Evolutionary conservation across 2,113 vertebrate species (phyloP).

Genomic region (Oncorhynchus tshawytscha): DNA sequence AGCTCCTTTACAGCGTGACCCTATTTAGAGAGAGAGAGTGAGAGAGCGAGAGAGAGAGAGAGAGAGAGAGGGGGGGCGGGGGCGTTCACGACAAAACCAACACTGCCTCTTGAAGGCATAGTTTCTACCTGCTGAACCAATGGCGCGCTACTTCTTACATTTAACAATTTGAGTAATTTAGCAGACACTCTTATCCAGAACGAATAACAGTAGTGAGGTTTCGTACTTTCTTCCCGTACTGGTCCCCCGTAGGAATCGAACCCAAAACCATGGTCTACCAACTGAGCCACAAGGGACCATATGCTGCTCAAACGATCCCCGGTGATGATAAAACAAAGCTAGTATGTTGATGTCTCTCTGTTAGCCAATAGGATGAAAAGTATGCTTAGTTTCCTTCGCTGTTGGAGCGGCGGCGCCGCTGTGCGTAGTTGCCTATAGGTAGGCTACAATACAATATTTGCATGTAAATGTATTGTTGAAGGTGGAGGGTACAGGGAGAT

Average conservation of each 20-base stretch:
- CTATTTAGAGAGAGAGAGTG: background rate
- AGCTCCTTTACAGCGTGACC: background rate
- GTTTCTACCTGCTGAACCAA: conserved; percentile 10
- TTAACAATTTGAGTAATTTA: too few species aligned
- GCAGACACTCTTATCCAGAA: too few species aligned
- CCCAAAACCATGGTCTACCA: too few species aligned
- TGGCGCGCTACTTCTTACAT: background rate
- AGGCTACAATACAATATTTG: background rate
- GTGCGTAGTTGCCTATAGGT: background rate
- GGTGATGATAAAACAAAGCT: background rate
- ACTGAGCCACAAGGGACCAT: too few species aligned
- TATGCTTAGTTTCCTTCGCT: too few species aligned
- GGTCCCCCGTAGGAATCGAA: too few species aligned
- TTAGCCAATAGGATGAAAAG: background rate
- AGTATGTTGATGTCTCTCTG: background rate
- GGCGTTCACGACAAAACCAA: background rate
- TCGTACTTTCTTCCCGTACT: too few species aligned
- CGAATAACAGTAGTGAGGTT: too few species aligned
- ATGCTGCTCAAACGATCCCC: background rate
- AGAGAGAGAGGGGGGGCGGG: background rate
- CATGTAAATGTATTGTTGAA: conserved; percentile 27
- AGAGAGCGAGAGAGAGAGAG: background rate
- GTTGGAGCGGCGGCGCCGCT: too few species aligned
- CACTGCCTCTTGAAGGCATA: background rate
- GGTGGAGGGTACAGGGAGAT: conserved; percentile 42